Percentiles rank a stretch among this genome's conserved stretches.
Conservation (phyloP, 2,797 vertebrate genomes). For the Trachops cirrhosus region DNA sequence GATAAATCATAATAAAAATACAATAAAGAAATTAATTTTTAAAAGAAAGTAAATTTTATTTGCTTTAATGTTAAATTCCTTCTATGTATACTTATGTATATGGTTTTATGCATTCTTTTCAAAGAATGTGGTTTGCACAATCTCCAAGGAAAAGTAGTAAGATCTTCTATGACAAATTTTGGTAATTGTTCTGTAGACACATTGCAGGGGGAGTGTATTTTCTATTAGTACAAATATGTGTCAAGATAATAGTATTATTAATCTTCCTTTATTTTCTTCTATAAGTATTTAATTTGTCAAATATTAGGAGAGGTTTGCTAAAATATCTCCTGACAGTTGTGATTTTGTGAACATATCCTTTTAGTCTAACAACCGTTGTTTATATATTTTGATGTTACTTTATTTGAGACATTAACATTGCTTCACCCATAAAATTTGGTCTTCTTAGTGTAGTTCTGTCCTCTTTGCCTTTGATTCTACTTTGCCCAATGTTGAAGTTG, state of each 20-base stretch:
- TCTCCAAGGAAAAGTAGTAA: background rate
- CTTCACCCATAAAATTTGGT: background rate
- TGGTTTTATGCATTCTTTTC: background rate
- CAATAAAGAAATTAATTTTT: no score
- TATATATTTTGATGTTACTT: background rate
- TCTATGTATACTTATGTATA: background rate
- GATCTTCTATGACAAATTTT: background rate
- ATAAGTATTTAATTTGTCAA: constrained; percentile 8
- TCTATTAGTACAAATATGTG: background rate
- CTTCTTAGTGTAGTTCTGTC: background rate
- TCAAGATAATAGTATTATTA: background rate
- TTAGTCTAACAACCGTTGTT: background rate
- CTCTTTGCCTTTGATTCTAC: constrained; percentile 24
- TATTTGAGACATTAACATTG: background rate
- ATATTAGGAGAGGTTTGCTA: background rate
- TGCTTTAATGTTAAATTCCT: background rate
- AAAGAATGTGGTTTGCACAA: background rate
- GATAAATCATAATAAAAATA: no score
- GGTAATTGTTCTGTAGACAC: background rate
- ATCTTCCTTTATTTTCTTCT: background rate
- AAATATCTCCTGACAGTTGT: background rate
- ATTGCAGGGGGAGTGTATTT: background rate
- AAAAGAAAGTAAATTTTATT: background rate
- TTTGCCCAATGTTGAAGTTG: background rate
- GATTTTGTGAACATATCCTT: background rate